These are phyloP conservation scores for Nymphalis urticae DNA, from an alignment of 2,888 invertebrate genomes.

Conservation along the genomic window DNA sequence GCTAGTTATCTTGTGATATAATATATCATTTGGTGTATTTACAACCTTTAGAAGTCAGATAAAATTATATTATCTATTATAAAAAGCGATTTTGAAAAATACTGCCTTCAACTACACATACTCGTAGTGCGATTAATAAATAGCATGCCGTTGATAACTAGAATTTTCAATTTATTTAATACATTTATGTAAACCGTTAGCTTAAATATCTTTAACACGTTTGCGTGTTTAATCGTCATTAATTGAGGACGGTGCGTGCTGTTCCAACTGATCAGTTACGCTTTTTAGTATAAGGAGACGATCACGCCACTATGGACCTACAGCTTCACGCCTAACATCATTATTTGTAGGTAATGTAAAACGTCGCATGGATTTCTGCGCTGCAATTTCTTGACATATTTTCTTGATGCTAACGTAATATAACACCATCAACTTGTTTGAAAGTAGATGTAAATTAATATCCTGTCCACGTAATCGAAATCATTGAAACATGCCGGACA, in stretches of 20 bases:
- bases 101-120: no score
- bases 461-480: conserved; percentile 45
- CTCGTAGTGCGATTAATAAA: not conserved
- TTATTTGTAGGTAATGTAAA: conserved; percentile 10
- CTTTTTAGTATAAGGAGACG: conserved; percentile 46
- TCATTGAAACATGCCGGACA: conserved; percentile 42
- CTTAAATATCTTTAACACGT: conserved; percentile 36
- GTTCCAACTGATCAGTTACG: conserved; percentile 59
- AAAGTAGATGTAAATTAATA: conserved; percentile 43
- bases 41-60: no score
- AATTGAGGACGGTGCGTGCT: conserved; percentile 50
- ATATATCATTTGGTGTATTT: no score
- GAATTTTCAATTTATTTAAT: conserved; percentile 5
- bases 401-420: conserved; percentile 50
- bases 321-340: conserved; percentile 44
- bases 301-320: conserved; percentile 48
- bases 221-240: conserved; percentile 58
- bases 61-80: no score
- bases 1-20: no score
- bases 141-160: no score
- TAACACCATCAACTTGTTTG: conserved; percentile 21
- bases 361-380: conserved; percentile 5
- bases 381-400: not conserved
- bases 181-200: conserved; percentile 34
- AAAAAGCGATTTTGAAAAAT: no score